Evolutionary conservation across 2,113 vertebrate genomes (phyloP).

Genomic region (Myocastor coypus): DNA sequence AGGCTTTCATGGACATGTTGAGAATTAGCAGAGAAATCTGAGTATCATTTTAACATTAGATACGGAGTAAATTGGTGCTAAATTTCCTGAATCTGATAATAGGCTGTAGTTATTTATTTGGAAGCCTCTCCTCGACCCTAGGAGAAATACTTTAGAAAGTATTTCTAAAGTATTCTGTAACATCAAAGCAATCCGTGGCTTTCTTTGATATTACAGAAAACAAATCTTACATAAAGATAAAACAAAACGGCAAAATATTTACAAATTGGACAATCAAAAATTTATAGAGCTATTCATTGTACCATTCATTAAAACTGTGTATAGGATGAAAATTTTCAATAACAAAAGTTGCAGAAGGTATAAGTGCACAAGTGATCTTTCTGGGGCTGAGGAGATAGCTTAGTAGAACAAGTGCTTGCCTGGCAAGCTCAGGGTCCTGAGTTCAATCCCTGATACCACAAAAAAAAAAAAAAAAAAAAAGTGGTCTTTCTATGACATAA

Average conservation of each 20-base stretch:
- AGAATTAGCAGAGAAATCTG: conserved; percentile 26
- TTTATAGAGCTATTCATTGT: not conserved
- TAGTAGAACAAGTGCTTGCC: too few relatives aligned
- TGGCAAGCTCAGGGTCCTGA: too few relatives aligned
- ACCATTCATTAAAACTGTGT: conserved; percentile 3
- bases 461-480: too few relatives aligned
- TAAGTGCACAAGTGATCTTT: not conserved
- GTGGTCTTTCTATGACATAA: not conserved
- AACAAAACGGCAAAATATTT: conserved; percentile 25
- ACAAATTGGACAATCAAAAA: not conserved
- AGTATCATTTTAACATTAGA: not conserved
- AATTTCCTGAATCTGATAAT: conserved; percentile 21
- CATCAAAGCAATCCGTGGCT: not conserved
- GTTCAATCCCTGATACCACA: too few relatives aligned
- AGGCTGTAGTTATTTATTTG: not conserved
- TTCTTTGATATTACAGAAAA: conserved; percentile 28
- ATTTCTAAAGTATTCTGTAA: not conserved
- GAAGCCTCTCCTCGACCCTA: conserved; percentile 9
- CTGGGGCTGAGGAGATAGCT: too few relatives aligned
- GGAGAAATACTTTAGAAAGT: conserved; percentile 6
- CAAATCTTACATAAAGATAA: conserved; percentile 1
- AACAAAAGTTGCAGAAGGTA: not conserved
- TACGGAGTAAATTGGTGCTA: conserved; percentile 7
- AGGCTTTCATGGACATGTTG: not conserved
- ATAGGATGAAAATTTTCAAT: conserved; percentile 38